Base-by-base conservation (phyloP, 2,888 invertebrate species). In the Ariolimax columbianus region DNA sequence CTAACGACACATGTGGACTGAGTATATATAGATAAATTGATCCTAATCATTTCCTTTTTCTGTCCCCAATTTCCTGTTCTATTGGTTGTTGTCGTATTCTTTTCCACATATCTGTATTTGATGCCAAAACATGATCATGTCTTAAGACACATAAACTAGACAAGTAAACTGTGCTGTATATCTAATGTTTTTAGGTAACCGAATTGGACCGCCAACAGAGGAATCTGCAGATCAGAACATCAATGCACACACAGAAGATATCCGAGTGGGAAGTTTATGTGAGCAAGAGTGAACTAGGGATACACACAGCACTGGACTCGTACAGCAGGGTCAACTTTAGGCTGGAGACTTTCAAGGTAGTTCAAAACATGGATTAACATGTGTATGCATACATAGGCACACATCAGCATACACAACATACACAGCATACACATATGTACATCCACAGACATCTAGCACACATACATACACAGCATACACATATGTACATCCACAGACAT, bases 321-420 rank as follows among this genome's bases (percentile, higher is more conserved):
- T 83, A 83, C 72, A 38, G 66, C 33, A 75, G 82, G 36, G 40
- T 83, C 47, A 77, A 75, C 82, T 43, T 77, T 33, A 75, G 77
- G 55, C 66, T 83, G 19, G 82, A 77, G 7, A 55, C 63, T 6
- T 83, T 83, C 43, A 83, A 66, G 75, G 82, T 83, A 33, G 26
- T 30, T 75, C 14, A 11, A 30, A 2, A 63, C 11, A 30, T 59
- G 17, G 47, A 47, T 47, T 47, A 17, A 47, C 47, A 47, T 47
- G 17, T 47, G 17, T 17, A 47, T 11, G 17, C 47, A 47, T 47
- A 7, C 7, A 17, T 47, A 11, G n/a, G n/a, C n/a, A n/a, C n/a
- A n/a, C n/a, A n/a, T n/a, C n/a, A n/a, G n/a, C n/a, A n/a, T n/a
- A 47, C 17, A 17, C 7, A 17, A 47, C 47, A 47, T 47, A 11